These are phyloP conservation scores for Procambarus virginalis DNA, from an alignment of 1,140 invertebrate genomes.

Conservation along the genomic window DNA sequence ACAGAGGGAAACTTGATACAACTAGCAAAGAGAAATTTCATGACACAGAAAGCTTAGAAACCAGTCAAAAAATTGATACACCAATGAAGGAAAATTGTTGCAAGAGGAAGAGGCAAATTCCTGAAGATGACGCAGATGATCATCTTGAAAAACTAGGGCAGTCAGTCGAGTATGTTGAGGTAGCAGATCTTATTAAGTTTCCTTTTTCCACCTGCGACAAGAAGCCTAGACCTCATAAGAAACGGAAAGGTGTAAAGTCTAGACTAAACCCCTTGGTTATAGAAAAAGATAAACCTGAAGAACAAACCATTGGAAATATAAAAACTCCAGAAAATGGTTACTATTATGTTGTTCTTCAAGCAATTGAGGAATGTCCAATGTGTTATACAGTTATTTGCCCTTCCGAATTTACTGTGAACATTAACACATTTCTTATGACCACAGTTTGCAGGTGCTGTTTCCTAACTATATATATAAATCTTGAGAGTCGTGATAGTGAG, in stretches of 20 bases:
- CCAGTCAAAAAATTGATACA: neutral
- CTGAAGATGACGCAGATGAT: neutral
- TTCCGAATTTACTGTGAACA: neutral
- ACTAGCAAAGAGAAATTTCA: too few relatives aligned
- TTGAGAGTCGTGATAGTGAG: neutral
- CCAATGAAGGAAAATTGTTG: neutral
- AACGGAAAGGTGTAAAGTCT: neutral
- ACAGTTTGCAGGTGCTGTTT: neutral
- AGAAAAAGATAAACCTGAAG: neutral
- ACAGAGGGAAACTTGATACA: too few relatives aligned
- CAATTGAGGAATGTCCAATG: slow-evolving; percentile 17
- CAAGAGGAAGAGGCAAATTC: neutral
- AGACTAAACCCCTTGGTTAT: neutral
- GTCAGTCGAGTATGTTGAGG: neutral
- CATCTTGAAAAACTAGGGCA: neutral
- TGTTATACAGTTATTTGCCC: neutral
- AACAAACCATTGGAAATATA: neutral
- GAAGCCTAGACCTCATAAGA: neutral
- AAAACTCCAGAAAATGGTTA: neutral
- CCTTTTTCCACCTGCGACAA: too few relatives aligned
- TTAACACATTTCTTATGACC: neutral
- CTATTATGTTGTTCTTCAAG: neutral
- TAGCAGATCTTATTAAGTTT: neutral
- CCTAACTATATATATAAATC: slow-evolving; percentile 1
- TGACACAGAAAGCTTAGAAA: too few relatives aligned